Evolutionary conservation across 1,140 invertebrate genomes (phyloP).

Genomic region (Cydia fagiglandana): DNA sequence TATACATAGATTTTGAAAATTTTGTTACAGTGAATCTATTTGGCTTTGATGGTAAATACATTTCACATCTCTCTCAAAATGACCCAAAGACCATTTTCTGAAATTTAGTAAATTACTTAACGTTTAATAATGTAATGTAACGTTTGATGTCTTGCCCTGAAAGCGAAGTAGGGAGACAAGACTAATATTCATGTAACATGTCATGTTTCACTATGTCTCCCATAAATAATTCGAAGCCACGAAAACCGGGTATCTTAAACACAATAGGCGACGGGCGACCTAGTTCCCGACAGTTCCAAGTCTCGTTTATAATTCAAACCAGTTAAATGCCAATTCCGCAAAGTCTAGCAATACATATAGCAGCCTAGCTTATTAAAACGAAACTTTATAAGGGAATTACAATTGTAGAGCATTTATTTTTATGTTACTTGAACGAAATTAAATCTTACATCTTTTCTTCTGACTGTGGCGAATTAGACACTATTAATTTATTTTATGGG

Average conservation of each 20-base stretch:
- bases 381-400: neutral
- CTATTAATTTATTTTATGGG: too few species aligned
- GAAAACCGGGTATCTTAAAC: slow-evolving; percentile 11
- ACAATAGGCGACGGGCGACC: slow-evolving; percentile 6
- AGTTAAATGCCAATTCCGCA: neutral
- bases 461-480: too few species aligned
- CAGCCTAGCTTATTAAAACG: neutral
- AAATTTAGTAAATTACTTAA: too few species aligned
- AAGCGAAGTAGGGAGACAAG: neutral
- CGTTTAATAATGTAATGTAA: too few species aligned
- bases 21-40: slow-evolving; percentile 57
- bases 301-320: slow-evolving; percentile 5
- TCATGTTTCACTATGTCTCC: neutral
- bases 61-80: neutral
- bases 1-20: slow-evolving; percentile 56
- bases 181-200: neutral
- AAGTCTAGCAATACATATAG: neutral
- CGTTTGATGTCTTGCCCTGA: neutral
- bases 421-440: too few species aligned
- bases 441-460: too few species aligned
- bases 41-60: slow-evolving; percentile 41
- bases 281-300: neutral
- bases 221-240: slow-evolving; percentile 17
- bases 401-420: neutral
- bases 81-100: neutral